Evolutionary conservation across 2,113 vertebrate species (phyloP).

Genomic region (Crotophaga sulcirostris): DNA sequence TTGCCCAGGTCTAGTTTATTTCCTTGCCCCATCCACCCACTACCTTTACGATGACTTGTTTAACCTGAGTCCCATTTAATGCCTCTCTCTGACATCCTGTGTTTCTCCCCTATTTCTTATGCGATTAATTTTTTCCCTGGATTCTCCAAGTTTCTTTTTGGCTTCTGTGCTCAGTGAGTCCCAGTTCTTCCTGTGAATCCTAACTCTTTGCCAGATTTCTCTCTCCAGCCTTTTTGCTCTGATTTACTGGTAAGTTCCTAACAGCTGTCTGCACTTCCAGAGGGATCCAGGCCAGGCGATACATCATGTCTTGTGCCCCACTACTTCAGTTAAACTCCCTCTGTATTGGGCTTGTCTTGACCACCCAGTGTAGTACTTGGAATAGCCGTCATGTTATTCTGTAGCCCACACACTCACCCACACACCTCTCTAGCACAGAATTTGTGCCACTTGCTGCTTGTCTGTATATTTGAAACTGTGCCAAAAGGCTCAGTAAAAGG

Average conservation of each 20-base stretch:
- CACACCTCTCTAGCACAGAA: not conserved
- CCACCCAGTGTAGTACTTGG: not conserved
- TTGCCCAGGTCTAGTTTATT: constrained; percentile 8
- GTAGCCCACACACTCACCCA: not conserved
- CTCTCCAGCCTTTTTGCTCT: not conserved
- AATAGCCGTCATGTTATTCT: not conserved
- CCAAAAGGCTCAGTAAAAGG: not conserved
- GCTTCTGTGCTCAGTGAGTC: not conserved
- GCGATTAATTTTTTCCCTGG: not conserved
- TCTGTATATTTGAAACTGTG: not conserved
- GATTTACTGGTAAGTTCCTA: not conserved
- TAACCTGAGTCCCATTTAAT: not conserved
- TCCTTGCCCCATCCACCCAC: not conserved
- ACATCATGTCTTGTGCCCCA: not conserved
- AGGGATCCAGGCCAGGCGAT: not conserved
- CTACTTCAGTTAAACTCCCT: not conserved
- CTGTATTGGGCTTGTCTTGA: not conserved
- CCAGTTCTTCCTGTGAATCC: not conserved
- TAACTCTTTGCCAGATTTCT: not conserved
- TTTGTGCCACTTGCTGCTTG: not conserved
- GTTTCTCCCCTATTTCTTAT: not conserved
- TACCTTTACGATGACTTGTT: not conserved
- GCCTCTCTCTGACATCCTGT: not conserved
- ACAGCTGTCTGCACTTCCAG: not conserved
- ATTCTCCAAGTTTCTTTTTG: not conserved